phyloP scores from a whole-genome alignment of 2,888 invertebrate species.

The Zygaena filipendulae region DNA sequence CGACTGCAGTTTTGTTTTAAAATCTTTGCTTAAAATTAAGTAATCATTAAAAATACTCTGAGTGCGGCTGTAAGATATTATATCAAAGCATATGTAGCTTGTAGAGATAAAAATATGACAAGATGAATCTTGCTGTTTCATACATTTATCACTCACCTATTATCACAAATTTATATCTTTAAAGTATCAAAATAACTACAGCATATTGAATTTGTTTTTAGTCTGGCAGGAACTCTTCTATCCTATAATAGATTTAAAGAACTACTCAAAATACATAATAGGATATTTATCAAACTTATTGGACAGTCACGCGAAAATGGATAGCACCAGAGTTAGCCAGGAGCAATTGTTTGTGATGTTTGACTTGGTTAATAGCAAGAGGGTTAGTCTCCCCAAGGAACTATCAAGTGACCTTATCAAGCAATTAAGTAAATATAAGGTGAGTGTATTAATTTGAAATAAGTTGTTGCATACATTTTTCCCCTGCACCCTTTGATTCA shows the following conservation, averaged over 20 bases:
- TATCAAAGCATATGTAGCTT: background rate
- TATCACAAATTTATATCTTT: no score
- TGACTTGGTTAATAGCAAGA: slow-evolving; percentile 68
- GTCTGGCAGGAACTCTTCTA: slow-evolving; percentile 82
- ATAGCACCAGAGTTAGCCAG: slow-evolving; percentile 40
- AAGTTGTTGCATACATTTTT: no score
- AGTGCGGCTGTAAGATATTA: background rate
- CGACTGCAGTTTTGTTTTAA: no score
- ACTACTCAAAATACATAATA: slow-evolving; percentile 73
- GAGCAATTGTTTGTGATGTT: slow-evolving; percentile 72
- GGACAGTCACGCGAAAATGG: slow-evolving; percentile 43
- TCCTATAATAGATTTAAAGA: slow-evolving; percentile 76
- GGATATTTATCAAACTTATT: slow-evolving; percentile 70
- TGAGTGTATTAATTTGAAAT: no score
- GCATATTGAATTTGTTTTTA: slow-evolving; percentile 47
- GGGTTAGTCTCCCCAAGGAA: slow-evolving; percentile 64
- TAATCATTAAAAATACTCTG: no score
- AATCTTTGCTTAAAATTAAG: no score
- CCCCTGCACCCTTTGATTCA: background rate
- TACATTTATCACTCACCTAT: no score
- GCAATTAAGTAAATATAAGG: slow-evolving; percentile 68
- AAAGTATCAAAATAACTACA: no score
- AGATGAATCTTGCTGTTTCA: background rate
- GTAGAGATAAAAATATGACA: no score
- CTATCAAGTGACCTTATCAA: slow-evolving; percentile 62